Evolutionary conservation across 2,113 vertebrate genomes (phyloP).

Genomic region (Tonatia bakeri): DNA sequence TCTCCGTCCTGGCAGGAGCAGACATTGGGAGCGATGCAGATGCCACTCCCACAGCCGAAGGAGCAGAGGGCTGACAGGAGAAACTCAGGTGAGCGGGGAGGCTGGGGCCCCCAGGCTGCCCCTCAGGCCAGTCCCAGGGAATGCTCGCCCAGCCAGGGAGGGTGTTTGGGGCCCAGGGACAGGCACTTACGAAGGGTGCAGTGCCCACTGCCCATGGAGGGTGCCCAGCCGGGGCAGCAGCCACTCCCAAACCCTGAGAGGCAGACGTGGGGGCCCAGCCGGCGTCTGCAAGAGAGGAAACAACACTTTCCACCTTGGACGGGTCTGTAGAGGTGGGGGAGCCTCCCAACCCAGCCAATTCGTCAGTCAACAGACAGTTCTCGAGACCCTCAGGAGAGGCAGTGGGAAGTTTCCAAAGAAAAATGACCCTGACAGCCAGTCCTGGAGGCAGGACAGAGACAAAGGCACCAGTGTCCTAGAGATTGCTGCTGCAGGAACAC

Average conservation of each 20-base stretch:
- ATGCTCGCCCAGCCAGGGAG: not conserved
- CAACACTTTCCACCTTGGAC: not conserved
- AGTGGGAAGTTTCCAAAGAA: not conserved
- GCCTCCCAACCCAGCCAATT: not conserved
- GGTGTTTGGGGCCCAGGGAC: not conserved
- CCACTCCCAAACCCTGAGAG: slow-evolving; percentile 80
- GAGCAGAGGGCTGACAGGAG: slow-evolving; percentile 80
- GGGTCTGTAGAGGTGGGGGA: not conserved
- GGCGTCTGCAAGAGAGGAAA: slow-evolving; percentile 75
- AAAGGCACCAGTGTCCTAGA: not conserved
- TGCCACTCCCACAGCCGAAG: slow-evolving; percentile 82
- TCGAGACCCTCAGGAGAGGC: not conserved
- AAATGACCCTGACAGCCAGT: not conserved
- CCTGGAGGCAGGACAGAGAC: not conserved
- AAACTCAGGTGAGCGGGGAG: not conserved
- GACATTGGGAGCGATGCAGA: slow-evolving; percentile 84
- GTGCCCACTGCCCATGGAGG: slow-evolving; percentile 80
- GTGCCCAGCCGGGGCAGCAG: slow-evolving; percentile 86
- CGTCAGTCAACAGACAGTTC: not conserved
- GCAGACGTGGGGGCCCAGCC: slow-evolving; percentile 84
- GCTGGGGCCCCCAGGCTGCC: not conserved
- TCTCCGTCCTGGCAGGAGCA: slow-evolving; percentile 83
- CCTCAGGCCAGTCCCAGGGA: not conserved
- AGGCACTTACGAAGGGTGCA: slow-evolving; percentile 84
- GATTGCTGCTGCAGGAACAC: not conserved